phyloP scores from a whole-genome alignment of 2,888 invertebrate genomes.

The Polylopha cassiicola region DNA sequence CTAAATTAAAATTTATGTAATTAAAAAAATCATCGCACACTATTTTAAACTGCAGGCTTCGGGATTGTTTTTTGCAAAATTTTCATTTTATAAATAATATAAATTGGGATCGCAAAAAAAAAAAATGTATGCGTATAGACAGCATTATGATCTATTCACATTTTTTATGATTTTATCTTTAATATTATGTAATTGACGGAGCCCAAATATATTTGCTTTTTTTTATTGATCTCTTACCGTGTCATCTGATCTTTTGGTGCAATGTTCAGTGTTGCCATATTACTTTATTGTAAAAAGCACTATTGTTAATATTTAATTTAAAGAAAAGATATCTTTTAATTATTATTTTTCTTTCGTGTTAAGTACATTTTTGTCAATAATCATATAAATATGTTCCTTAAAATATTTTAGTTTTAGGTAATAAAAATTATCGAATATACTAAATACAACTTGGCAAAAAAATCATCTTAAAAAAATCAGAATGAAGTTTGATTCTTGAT shows the following conservation, averaged over 20 bases:
- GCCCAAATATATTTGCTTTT: slow-evolving; percentile 17
- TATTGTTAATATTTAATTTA: slow-evolving; percentile 23
- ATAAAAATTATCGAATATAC: too few relatives aligned
- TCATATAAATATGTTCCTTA: slow-evolving; percentile 13
- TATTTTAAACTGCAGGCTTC: too few relatives aligned
- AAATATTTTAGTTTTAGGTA: too few relatives aligned
- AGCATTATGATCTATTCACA: not conserved
- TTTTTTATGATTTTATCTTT: slow-evolving; percentile 14
- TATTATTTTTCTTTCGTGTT: slow-evolving; percentile 24
- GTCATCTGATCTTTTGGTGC: slow-evolving; percentile 42
- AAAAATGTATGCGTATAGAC: too few relatives aligned
- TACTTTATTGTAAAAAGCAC: slow-evolving; percentile 20
- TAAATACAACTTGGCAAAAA: too few relatives aligned
- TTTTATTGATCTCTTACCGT: slow-evolving; percentile 41
- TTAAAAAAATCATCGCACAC: too few relatives aligned
- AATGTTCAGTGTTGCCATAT: slow-evolving; percentile 41
- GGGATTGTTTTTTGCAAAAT: too few relatives aligned
- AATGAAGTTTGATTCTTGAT: too few relatives aligned
- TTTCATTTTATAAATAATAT: too few relatives aligned
- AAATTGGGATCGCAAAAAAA: too few relatives aligned
- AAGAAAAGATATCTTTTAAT: slow-evolving; percentile 18
- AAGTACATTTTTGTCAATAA: slow-evolving; percentile 14
- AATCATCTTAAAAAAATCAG: too few relatives aligned
- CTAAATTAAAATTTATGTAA: too few relatives aligned
- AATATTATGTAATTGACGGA: slow-evolving; percentile 10